Evolutionary conservation across 2,888 invertebrate genomes (phyloP), one percentile per base, ranked within the genome.

Genomic region (Dione vanillae): DNA sequence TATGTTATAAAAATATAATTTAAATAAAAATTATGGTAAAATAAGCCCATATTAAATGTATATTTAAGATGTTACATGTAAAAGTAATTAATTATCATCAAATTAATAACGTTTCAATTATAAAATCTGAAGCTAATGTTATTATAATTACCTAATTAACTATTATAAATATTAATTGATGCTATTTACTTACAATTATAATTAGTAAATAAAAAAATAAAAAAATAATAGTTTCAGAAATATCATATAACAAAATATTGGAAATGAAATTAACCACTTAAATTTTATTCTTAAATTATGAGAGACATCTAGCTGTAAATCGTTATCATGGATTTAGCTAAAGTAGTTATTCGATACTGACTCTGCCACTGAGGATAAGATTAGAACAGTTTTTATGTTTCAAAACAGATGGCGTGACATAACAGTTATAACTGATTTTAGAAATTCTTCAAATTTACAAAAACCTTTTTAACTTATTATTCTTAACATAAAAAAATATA

Each of bases 281-380:
- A n/a, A n/a, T 43, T 9, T 7, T 27, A 27, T 43, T 20, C 0
- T 11, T 11, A 37, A 56, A 35, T 45, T 10, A 20, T n/a, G 7
- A 61, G 61, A 45, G 61, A 61, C 61, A 61, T 61, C 61, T 61
- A 61, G 45, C 14, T n/a, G 7, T 2, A 35, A 7, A 43, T 6
- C 2, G 3, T 11, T 45, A 45, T n/a, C 35, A 35, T 6, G 9
- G 35, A 61, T 35, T 61, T n/a, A 43, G 20, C 35, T 43, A 20
- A 43, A 20, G 14, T 27, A 12, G 11, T 45, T n/a, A 16, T 10
- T 61, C 45, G 27, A 16, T 16, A 2, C 16, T 40, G 27, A 5
- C 27, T 27, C 27, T 27, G 27, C 5, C 27, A 27, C 2, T 27
- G 11, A 37, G 9, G 20, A 61, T n/a, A 14, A 20, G 27, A 45